Conservation (phyloP, 2,888 invertebrate genomes). For the Syrphus vitripennis region DNA sequence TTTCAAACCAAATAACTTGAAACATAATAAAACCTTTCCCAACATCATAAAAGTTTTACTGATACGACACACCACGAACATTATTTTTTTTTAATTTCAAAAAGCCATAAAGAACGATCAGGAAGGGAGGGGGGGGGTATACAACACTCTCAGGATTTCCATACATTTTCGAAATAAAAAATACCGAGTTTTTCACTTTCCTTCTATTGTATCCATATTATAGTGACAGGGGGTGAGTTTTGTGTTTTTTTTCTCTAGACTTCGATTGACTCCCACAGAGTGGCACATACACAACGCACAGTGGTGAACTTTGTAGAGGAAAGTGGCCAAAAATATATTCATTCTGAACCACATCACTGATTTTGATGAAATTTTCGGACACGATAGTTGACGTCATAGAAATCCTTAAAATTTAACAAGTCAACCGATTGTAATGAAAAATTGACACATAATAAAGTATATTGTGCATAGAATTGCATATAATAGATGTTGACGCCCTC, state of each 20-base stretch:
- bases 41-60: slow-evolving; percentile 20
- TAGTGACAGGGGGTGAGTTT: background rate
- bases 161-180: background rate
- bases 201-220: background rate
- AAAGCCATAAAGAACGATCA: background rate
- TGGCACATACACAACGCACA: too few relatives aligned
- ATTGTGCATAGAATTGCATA: too few relatives aligned
- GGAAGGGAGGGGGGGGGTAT: too few relatives aligned
- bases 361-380: too few relatives aligned
- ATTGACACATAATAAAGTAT: too few relatives aligned
- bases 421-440: too few relatives aligned
- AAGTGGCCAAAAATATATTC: too few relatives aligned
- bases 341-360: too few relatives aligned
- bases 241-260: background rate
- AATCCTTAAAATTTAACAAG: too few relatives aligned
- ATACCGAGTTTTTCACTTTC: background rate
- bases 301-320: too few relatives aligned
- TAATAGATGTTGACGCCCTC: too few relatives aligned
- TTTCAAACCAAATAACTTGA: background rate
- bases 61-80: background rate
- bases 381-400: too few relatives aligned
- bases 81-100: slow-evolving; percentile 1
- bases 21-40: slow-evolving; percentile 22
- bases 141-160: background rate
- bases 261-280: slow-evolving; percentile 29